These are phyloP conservation scores for Calliopum simillimum DNA, from an alignment of 2,888 invertebrate species.

Conservation along the genomic window DNA sequence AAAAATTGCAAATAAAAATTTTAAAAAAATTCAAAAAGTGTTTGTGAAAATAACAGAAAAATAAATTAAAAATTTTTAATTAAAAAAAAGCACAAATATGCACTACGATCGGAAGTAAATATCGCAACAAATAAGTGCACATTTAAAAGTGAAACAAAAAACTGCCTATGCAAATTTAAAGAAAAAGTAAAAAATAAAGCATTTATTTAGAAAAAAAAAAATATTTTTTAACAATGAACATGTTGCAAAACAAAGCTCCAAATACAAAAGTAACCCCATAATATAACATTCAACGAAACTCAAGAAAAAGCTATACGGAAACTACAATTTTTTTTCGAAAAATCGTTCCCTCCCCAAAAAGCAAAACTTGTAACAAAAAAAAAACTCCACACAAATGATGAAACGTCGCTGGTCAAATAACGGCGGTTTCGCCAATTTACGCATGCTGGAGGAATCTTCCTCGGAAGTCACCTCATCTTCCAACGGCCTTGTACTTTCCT, in stretches of 20 bases:
- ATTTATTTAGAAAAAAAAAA: not conserved
- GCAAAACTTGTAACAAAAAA: constrained; percentile 29
- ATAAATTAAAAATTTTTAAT: constrained; percentile 28
- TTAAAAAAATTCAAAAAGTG: constrained; percentile 19
- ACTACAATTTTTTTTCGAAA: not conserved
- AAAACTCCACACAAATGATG: constrained; percentile 70
- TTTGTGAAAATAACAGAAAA: constrained; percentile 37
- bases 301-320: constrained; percentile 35
- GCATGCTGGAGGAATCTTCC: constrained; percentile 79
- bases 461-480: constrained; percentile 82
- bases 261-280: too few relatives aligned
- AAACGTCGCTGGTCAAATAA: constrained; percentile 84
- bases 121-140: constrained; percentile 19
- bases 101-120: constrained; percentile 57
- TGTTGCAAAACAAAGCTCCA: too few relatives aligned
- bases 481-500: constrained; percentile 71
- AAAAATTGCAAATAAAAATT: constrained; percentile 12
- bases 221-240: not conserved
- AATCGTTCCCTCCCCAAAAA: not conserved
- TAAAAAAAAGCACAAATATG: constrained; percentile 46
- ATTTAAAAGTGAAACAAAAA: constrained; percentile 31
- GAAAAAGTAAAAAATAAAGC: not conserved
- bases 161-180: constrained; percentile 16
- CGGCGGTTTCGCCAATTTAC: constrained; percentile 76
- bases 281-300: not conserved